Percentiles rank a stretch among this genome's conserved stretches.
phyloP scores from a whole-genome alignment of 2,113 vertebrate genomes.

The Otocyon megalotis region DNA sequence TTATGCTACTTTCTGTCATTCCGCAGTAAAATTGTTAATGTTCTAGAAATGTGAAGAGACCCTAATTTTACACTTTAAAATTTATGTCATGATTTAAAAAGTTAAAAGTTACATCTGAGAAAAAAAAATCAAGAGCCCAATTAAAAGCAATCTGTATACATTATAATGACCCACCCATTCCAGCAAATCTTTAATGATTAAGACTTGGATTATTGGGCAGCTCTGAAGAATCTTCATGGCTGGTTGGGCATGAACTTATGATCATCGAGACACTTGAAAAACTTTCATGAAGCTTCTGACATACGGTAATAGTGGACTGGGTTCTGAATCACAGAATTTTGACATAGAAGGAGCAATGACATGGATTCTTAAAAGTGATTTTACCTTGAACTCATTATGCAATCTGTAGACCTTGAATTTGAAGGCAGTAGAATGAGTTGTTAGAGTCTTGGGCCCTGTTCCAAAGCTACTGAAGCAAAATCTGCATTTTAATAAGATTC shows the following conservation, averaged over 20 bases:
- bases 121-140: neutral
- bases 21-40: neutral
- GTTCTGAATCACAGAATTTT: constrained; percentile 25
- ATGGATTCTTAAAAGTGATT: neutral
- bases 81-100: constrained; percentile 42
- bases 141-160: constrained; percentile 14
- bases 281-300: neutral
- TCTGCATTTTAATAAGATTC: neutral
- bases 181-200: constrained; percentile 32
- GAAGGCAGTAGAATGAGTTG: neutral
- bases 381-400: neutral
- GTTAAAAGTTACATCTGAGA: constrained; percentile 2
- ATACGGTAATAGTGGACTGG: neutral
- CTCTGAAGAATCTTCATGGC: neutral
- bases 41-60: neutral
- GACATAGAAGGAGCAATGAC: neutral
- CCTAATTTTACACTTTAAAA: neutral
- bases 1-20: neutral
- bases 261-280: constrained; percentile 1
- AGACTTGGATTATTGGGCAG: neutral
- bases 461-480: neutral
- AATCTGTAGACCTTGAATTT: neutral
- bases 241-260: neutral
- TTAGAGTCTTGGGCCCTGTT: neutral
- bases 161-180: neutral